phyloP scores from a whole-genome alignment of 2,113 vertebrate genomes.

The Sciurus niger region DNA sequence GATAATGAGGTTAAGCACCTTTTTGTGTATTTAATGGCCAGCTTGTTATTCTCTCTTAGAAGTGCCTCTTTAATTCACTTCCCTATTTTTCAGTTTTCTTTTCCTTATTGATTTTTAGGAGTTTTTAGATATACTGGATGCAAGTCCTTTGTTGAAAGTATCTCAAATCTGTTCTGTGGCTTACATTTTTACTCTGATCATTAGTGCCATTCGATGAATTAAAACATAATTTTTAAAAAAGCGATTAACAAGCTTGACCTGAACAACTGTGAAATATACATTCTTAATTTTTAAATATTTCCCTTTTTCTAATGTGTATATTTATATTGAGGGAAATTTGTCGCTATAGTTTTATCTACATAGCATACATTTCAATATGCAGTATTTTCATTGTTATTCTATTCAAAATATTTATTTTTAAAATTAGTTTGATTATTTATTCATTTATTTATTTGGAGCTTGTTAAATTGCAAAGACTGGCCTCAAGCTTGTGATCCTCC shows the following conservation, averaged over 20 bases:
- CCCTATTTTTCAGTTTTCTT: not conserved
- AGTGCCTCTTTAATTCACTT: slow-evolving; percentile 18
- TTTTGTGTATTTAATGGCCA: not conserved
- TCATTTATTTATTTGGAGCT: no score
- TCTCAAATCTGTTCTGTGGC: not conserved
- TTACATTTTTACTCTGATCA: not conserved
- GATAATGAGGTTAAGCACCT: not conserved
- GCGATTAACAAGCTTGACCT: not conserved
- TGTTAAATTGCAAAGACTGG: no score
- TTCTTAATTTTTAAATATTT: not conserved
- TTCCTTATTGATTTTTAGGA: slow-evolving; percentile 14
- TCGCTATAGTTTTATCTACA: not conserved
- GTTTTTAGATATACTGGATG: not conserved
- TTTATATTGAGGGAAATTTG: not conserved
- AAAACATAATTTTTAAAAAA: not conserved
- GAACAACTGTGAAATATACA: not conserved
- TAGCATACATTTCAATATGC: not conserved
- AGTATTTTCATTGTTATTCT: not conserved
- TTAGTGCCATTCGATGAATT: not conserved
- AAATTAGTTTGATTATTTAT: no score
- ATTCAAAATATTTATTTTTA: no score
- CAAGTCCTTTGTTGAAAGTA: not conserved
- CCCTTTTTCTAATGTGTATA: not conserved
- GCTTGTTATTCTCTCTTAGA: not conserved
- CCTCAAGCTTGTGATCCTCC: no score